Evolutionary conservation across 2,888 invertebrate genomes (phyloP), one percentile per base, ranked within the genome.

Genomic region (Harpalus rubripes): DNA sequence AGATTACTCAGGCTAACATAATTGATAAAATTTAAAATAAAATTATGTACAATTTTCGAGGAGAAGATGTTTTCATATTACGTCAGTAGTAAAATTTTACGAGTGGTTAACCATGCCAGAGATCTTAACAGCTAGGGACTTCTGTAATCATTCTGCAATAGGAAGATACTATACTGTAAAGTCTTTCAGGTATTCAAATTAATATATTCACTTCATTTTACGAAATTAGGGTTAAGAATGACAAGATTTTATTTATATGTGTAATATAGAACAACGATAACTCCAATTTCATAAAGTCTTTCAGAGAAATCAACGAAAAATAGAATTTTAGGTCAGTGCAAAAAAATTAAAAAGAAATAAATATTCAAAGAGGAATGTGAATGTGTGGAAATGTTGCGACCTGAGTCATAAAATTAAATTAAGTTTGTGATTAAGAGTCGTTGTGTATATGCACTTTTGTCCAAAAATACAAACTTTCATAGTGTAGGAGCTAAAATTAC

Each of bases 251-350:
- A 68, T 68, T 68, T 68, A n/a, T 32, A 7, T 32, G n/a, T 68
- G 39, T 15, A 68, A 68, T 68, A 68, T 68, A 65, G 65, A n/a
- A n/a, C 65, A 32, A 32, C 68, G 15, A 68, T 68, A 68, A 63
- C 32, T 68, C 39, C 39, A 68, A 63, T 15, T 65, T 32, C 39
- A 68, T 68, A 39, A 68, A 68, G n/a, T 68, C 39, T 68, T 68
- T 63, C 26, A 63, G 12, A 63, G 7, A 63, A 63, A 63, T 22
- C 68, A 65, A 65, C 65, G 7, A 39, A 68, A 68, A 15, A n/a
- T 68, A 39, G 68, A 68, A 39, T 68, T 68, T 68, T 68, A 68
- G 68, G 68, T 68, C 68, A 68, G 32, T n/a, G 8, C 63, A 10
- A 63, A 68, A 12, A 32, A 68, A 68, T 68, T 15, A n/a, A 15